A percentile compares a stretch with the other conserved stretches of the same genome.
Evolutionary conservation across 2,797 vertebrate species (phyloP).

Genomic region (Spinus pinus): DNA sequence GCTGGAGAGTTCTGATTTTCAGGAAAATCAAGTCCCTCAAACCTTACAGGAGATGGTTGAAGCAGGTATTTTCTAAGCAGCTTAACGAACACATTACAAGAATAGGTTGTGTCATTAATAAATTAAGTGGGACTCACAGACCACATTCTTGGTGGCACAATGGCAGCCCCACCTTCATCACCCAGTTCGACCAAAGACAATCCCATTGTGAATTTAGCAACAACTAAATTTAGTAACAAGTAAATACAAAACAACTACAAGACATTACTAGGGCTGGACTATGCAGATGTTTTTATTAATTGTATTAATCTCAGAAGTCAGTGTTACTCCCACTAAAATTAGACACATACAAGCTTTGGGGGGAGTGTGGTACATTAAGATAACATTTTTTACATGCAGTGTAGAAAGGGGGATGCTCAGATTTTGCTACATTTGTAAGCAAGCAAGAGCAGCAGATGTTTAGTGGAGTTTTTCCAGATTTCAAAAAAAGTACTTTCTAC

Average conservation of each 20-base stretch:
- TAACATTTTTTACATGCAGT: neutral
- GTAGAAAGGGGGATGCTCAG: neutral
- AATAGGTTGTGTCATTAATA: neutral
- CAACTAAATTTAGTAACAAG: neutral
- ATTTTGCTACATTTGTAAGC: neutral
- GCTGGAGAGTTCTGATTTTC: neutral
- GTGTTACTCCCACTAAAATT: neutral
- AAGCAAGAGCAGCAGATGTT: neutral
- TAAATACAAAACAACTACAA: neutral
- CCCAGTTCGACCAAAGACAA: neutral
- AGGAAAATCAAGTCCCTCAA: neutral
- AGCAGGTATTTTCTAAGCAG: neutral
- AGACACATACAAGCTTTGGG: neutral
- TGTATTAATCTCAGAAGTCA: neutral
- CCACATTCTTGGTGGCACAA: fast-evolving
- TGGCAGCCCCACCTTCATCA: neutral
- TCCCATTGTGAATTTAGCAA: neutral
- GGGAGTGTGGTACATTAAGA: neutral
- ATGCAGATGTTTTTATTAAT: neutral
- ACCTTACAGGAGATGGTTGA: neutral
- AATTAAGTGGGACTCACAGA: neutral
- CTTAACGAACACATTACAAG: neutral
- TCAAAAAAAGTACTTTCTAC: neutral
- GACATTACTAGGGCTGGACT: neutral
- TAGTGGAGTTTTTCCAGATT: neutral